A percentile compares a stretch with the other conserved stretches of the same genome.
phyloP scores from a whole-genome alignment of 2,797 vertebrate genomes.

The Picus viridis region DNA sequence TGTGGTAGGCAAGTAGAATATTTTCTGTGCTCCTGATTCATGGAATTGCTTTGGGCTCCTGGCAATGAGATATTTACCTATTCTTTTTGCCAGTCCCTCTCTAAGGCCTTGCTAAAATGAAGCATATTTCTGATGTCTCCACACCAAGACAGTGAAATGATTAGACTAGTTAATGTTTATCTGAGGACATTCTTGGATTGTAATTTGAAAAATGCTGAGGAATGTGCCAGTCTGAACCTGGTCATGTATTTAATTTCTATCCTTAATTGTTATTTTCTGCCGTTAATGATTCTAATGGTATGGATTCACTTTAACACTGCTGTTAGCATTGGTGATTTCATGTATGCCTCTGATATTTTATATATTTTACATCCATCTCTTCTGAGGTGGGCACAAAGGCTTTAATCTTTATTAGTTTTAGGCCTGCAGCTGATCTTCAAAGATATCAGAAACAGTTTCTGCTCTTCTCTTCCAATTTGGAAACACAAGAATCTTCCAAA shows the following conservation, averaged over 20 bases:
- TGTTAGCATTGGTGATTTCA: not conserved
- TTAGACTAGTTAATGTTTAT: not conserved
- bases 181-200: not conserved
- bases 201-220: not conserved
- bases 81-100: not conserved
- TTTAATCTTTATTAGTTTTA: constrained; percentile 45
- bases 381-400: constrained; percentile 8
- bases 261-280: not conserved
- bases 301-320: not conserved
- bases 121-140: not conserved
- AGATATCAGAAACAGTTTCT: not conserved
- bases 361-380: not conserved
- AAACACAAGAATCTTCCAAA: not conserved
- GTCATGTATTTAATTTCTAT: not conserved
- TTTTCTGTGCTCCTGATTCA: not conserved
- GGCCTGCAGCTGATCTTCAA: constrained; percentile 15
- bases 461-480: not conserved
- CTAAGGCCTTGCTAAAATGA: not conserved
- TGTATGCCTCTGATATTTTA: not conserved
- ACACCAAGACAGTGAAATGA: not conserved
- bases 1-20: fast-evolving
- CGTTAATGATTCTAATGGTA: not conserved
- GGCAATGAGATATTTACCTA: fast-evolving
- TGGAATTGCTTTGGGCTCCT: not conserved
- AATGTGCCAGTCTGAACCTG: not conserved